Percentiles rank a stretch among this genome's conserved stretches.
These are phyloP conservation scores for Pyxicephalus adspersus DNA, from an alignment of 2,113 vertebrate species.

Conservation along the genomic window DNA sequence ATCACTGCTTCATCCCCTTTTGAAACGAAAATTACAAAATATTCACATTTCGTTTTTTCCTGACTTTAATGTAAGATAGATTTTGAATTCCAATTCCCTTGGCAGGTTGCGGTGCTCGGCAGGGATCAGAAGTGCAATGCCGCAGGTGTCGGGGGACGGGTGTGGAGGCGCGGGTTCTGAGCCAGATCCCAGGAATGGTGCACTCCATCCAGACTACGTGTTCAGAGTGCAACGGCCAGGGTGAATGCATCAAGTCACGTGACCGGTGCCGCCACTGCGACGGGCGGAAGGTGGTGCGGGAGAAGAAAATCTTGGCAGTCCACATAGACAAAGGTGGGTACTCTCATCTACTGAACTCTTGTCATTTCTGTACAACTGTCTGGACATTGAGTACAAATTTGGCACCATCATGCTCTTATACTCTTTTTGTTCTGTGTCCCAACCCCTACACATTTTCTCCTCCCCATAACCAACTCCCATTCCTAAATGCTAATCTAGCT, in stretches of 20 bases:
- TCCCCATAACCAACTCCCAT: no score
- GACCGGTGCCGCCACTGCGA: constrained; percentile 69
- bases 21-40: no score
- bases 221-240: constrained; percentile 69
- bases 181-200: constrained; percentile 65
- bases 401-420: no score
- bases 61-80: no score
- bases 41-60: no score
- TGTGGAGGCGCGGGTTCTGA: constrained; percentile 68
- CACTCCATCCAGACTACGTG: constrained; percentile 69
- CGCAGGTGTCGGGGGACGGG: constrained; percentile 84
- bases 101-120: constrained; percentile 83
- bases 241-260: constrained; percentile 64
- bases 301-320: constrained; percentile 68
- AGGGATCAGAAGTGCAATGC: constrained; percentile 80
- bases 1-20: no score
- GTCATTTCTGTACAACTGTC: background rate
- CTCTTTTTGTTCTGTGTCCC: no score
- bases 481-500: no score
- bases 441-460: no score
- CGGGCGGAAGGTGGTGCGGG: constrained; percentile 66
- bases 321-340: constrained; percentile 70
- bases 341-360: background rate
- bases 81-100: background rate
- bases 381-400: no score